Base-by-base conservation (phyloP, 2,888 invertebrate species). In the Drosophila aldrichi region DNA sequence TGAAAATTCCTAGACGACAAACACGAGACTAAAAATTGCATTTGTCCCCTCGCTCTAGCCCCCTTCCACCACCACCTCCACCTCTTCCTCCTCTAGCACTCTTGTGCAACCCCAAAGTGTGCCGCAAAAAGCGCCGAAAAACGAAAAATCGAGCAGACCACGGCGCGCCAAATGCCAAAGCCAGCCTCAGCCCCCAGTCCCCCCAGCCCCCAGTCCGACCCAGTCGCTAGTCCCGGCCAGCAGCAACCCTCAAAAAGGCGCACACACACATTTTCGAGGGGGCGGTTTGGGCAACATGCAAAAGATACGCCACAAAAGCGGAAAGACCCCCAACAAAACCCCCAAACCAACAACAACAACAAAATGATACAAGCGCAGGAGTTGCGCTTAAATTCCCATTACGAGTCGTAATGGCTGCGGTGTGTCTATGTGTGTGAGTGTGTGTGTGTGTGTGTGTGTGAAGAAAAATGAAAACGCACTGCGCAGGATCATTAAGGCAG, bases 401-500 rank as follows among this genome's bases (percentile, higher is more conserved):
- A 91, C 87, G 81, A 79, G 75, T 77, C 89, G 85, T 89, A 90
- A 90, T 88, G 89, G 82, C 82, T 88, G 88, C 81, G 89, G 79
- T 79, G 77, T 73, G 70, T 77, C 71, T 69, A 64, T 32, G 32
- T 32, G 67, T 25, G 71, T 16, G 44, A 54, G 54, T 51, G 49
- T 57, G 57, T 14, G 46, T 55, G 55, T 57, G 57, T 14, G 46
- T 55, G 55, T 52, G 52, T 57, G 58, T 43, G 65, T 40, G 48
- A 74, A 75, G 78, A 81, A 90, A 90, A 80, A 89, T 74, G 87
- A 83, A 82, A 79, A 88, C 89, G 86, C 82, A 84, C 80, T 91
- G 91, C 91, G 91, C 91, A 91, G 91, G 90, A 90, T 91, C 91
- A 82, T 82, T 81, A 89, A 78, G 76, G 83, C 81, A 76, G 77